Percentiles rank a stretch among this genome's conserved stretches.
Evolutionary conservation across 2,797 vertebrate species (phyloP).

Genomic region (Lagodon rhomboides): DNA sequence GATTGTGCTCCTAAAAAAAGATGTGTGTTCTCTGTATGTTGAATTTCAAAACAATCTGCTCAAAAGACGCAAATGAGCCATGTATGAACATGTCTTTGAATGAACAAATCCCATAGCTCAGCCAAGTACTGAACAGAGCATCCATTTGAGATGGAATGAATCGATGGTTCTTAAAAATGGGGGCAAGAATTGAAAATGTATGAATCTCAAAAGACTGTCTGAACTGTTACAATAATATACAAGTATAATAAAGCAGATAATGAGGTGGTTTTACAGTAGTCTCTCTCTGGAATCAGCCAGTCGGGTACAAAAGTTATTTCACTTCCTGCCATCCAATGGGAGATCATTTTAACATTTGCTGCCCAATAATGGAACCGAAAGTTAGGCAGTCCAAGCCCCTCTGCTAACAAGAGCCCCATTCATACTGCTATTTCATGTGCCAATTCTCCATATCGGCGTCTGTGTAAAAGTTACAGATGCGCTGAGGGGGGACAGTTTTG

Average conservation of each 20-base stretch:
- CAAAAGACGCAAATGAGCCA: not conserved
- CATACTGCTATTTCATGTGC: no score
- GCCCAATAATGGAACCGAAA: not conserved
- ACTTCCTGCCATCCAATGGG: not conserved
- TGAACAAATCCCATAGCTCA: not conserved
- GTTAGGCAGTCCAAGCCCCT: not conserved
- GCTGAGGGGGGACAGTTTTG: no score
- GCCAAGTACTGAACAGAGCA: not conserved
- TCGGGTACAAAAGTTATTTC: not conserved
- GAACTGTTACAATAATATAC: no score
- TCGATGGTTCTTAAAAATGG: no score
- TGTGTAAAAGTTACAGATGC: no score
- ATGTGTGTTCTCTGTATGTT: not conserved
- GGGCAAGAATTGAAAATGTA: not conserved
- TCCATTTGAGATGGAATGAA: no score
- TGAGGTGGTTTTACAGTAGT: not conserved
- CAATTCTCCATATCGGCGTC: no score
- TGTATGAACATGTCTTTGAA: not conserved
- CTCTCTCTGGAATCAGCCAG: not conserved
- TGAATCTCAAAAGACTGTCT: not conserved
- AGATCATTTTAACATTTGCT: not conserved
- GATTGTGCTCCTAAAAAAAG: not conserved
- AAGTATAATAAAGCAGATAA: not conserved
- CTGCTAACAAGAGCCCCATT: no score
- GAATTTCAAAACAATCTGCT: not conserved